Base-by-base conservation (phyloP, 2,113 vertebrate genomes). In the Nettapus auritus region DNA sequence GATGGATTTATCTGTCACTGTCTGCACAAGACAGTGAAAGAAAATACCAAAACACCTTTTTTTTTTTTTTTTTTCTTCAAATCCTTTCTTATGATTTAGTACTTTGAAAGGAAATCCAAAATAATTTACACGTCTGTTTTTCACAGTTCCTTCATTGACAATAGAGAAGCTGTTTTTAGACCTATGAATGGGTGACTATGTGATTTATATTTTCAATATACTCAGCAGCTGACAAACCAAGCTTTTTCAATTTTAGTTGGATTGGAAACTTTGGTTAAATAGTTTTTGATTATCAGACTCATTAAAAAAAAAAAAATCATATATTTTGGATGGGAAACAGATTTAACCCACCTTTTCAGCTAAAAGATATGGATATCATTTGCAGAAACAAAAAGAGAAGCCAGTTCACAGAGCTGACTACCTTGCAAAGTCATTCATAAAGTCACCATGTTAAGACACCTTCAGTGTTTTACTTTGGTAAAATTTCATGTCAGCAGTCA, bases 401-500 rank as follows among this genome's bases (percentile, higher is more conserved):
- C 7, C 20, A 63, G 28, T 33, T 67, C 36, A 50, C n/a, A 53
- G 50, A 55, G 21, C 8, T 73, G 34, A 50, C 11, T 19, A 55
- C 55, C 9, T 92, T 52, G 20, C 56, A 75, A 8, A 67, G 38
- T 33, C 16, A 21, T 79, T 80, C 23, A 40, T 62, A 71, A 90
- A 60, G 40, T 36, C 60, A 74, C 67, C 76, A 31, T 29, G 42
- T 76, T 50, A 67, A 76, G 36, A 87, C n/a, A 68, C 6, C 6
- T 7, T 68, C 19, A 15, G 16, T 56, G 21, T 84, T 95, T 93
- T 55, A 46, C 63, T 86, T 78, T 6, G 7, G 57, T 85, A 78
- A 70, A 86, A 87, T 91, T 82, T 87, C 44, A 29, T 64, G 50
- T 52, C 82, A 95, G 62, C n/a, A 86, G 23, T 69, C 36, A 89